These are phyloP conservation scores for Heliconius nattereri DNA, from an alignment of 1,140 invertebrate genomes.

Conservation along the genomic window DNA sequence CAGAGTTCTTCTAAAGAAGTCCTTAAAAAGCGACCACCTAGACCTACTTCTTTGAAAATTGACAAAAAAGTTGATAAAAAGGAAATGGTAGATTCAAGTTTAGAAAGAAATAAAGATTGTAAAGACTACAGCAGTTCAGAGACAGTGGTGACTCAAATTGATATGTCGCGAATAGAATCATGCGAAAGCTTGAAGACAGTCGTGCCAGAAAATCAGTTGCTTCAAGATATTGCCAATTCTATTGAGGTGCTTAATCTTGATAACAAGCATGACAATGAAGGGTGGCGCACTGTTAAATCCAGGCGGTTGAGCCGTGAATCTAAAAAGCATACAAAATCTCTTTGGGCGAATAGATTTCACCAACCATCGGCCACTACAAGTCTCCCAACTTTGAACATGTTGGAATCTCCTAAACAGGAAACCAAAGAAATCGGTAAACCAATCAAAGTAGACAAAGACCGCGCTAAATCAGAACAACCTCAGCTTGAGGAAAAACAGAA, in stretches of 20 bases:
- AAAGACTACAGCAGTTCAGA: slow-evolving; percentile 80
- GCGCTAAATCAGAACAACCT: slow-evolving; percentile 70
- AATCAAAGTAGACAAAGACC: slow-evolving; percentile 49
- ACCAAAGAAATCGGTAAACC: slow-evolving; percentile 49
- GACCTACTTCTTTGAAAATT: slow-evolving; percentile 63
- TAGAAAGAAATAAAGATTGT: slow-evolving; percentile 63
- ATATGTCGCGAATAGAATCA: slow-evolving; percentile 76
- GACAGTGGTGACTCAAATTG: slow-evolving; percentile 79
- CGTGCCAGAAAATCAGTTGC: slow-evolving; percentile 66
- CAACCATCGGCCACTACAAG: slow-evolving; percentile 86
- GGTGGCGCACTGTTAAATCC: slow-evolving; percentile 86
- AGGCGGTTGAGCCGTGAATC: slow-evolving; percentile 79
- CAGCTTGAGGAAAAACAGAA: slow-evolving; percentile 46
- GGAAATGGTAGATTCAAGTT: slow-evolving; percentile 46
- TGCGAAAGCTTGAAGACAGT: slow-evolving; percentile 79
- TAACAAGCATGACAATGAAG: slow-evolving; percentile 82
- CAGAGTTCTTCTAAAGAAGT: slow-evolving; percentile 51
- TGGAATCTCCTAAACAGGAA: slow-evolving; percentile 80
- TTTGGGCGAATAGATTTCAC: slow-evolving; percentile 85
- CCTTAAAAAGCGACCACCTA: slow-evolving; percentile 55
- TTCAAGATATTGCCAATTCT: slow-evolving; percentile 82
- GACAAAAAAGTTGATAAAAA: slow-evolving; percentile 62
- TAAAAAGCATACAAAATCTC: slow-evolving; percentile 81
- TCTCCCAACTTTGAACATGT: slow-evolving; percentile 83
- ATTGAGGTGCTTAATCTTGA: slow-evolving; percentile 79